These are phyloP conservation scores for Catharus fuscescens DNA, from an alignment of 2,113 vertebrate genomes.

Conservation along the genomic window DNA sequence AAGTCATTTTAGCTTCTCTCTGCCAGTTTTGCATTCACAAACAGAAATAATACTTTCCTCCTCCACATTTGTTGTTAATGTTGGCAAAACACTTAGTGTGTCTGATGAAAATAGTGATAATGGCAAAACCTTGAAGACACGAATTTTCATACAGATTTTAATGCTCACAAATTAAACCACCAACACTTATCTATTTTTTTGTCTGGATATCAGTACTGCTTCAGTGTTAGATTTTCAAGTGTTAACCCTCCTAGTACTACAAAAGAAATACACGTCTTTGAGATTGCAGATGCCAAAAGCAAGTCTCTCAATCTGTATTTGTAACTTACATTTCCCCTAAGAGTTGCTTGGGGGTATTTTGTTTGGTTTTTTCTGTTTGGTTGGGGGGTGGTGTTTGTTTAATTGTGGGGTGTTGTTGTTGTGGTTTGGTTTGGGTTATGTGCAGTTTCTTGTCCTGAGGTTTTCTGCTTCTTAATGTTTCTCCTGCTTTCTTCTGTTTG, in stretches of 20 bases:
- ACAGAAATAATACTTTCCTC: neutral
- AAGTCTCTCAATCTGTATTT: neutral
- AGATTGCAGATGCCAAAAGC: neutral
- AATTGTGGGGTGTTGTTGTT: neutral
- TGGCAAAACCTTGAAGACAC: neutral
- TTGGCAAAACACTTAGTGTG: neutral
- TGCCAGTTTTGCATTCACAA: slow-evolving; percentile 20
- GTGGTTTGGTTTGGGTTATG: neutral
- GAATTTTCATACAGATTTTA: neutral
- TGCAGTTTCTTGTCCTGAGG: neutral
- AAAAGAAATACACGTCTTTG: neutral
- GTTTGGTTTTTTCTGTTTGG: neutral
- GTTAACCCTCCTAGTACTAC: neutral
- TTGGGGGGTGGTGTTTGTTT: neutral
- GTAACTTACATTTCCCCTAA: neutral
- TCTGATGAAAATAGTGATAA: neutral
- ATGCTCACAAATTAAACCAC: neutral
- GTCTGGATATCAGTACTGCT: neutral
- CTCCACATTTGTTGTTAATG: neutral
- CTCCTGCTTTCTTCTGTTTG: neutral
- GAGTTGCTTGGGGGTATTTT: neutral
- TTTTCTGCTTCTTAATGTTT: neutral
- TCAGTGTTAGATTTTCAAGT: neutral
- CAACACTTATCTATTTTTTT: neutral
- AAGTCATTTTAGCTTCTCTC: slow-evolving; percentile 11